Conservation (phyloP, 1,140 invertebrate species). For the Coptotermes formosanus region DNA sequence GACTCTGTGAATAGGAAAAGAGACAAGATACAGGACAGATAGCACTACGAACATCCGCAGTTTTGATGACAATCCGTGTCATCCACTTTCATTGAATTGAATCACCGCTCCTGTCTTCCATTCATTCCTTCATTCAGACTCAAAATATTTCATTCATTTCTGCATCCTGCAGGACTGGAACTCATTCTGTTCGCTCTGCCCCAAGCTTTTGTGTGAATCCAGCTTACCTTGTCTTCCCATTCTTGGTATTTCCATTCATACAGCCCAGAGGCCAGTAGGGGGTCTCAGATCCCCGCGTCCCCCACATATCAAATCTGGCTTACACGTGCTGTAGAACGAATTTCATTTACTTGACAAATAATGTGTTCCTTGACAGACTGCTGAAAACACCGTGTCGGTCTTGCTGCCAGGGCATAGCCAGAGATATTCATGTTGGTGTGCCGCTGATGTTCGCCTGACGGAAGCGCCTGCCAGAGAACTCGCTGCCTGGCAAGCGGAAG, state of each 20-base stretch:
- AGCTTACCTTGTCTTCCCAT: neutral
- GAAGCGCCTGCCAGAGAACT: no score
- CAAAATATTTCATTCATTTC: neutral
- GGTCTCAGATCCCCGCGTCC: neutral
- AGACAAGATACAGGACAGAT: no score
- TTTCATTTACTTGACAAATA: neutral
- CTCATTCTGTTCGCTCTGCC: neutral
- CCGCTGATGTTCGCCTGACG: no score
- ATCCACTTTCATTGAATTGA: neutral
- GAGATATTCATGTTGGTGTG: no score
- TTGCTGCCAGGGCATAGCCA: no score
- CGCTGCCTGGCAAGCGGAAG: no score
- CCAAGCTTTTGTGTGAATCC: neutral
- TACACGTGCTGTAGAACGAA: slow-evolving; percentile 10
- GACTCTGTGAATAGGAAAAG: no score
- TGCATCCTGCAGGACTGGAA: neutral
- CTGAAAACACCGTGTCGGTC: no score
- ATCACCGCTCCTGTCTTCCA: neutral
- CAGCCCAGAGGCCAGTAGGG: neutral
- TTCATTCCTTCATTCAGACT: neutral
- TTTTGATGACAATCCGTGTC: neutral
- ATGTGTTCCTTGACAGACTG: neutral
- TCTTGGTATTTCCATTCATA: neutral
- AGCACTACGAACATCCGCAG: neutral
- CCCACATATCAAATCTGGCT: neutral